Base-by-base conservation (phyloP, 2,797 vertebrate species). In the Lates japonicus region DNA sequence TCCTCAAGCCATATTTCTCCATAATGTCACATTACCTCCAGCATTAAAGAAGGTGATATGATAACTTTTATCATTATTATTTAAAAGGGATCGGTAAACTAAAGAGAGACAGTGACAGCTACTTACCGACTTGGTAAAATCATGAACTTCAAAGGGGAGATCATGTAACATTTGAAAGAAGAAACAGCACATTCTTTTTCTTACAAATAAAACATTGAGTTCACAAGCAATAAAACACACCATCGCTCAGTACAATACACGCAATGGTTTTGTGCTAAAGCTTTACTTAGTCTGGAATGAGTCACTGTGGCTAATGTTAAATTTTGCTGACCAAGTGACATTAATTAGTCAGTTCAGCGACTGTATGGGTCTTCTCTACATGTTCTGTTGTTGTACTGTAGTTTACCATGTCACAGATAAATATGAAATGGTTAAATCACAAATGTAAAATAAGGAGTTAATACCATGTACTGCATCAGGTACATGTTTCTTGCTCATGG, bases 1-100 rank as follows among this genome's bases (percentile, higher is more conserved):
- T 91, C 64, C 57, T 81, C 68, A 5, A 76, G 79, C 79, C 84
- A 65, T 70, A 80, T 81, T 84, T 76, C 63, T 64, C 65, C 12
- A n/a, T 48, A 16, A 59, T 64, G 54, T 83, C 65, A 51, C 37
- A 65, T 61, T 37, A 79, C 42, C 66, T 59, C 39, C 51, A 61
- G 52, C 29, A 57, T 60, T 70, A 22, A 49, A 52, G 31, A 62
- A n/a, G 52, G 49, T 59, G 25, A 41, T 63, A 39, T 12, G 6
- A 59, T 63, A 37, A 57, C 67, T 75, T 76, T 31, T 64, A 20
- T 61, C 54, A 59, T 78, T 31, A 64, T 76, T 74, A 65, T 80
- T 66, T 51, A 22, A 54, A 60, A 29, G 59, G 9, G 33, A 58
- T 35, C 7, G n/a, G 14, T 59, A 39, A 29, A 52, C 29, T 51